These are phyloP conservation scores for Drosophila auraria DNA, from an alignment of 1,140 invertebrate genomes.

Conservation along the genomic window DNA sequence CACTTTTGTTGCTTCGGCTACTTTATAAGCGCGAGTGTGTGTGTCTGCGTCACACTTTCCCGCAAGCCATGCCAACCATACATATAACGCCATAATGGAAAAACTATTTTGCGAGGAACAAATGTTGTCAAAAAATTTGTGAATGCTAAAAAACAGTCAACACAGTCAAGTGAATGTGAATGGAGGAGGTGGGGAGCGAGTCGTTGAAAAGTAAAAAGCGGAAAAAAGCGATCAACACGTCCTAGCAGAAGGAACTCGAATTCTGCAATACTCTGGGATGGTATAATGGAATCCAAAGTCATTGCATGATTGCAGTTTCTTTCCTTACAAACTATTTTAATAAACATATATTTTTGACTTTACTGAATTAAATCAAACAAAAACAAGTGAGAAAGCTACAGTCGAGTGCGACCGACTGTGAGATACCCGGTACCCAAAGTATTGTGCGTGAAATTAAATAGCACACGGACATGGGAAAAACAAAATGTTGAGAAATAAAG, in stretches of 20 bases:
- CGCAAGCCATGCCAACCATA: slow-evolving; percentile 9
- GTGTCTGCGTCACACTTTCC: neutral
- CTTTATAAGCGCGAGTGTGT: slow-evolving; percentile 59
- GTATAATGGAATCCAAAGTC: neutral
- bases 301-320: too few relatives aligned
- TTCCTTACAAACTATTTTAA: neutral
- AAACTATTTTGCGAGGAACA: slow-evolving; percentile 75
- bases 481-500: too few relatives aligned
- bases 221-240: slow-evolving; percentile 5
- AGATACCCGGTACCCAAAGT: too few relatives aligned
- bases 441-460: too few relatives aligned
- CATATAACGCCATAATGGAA: slow-evolving; percentile 69
- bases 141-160: slow-evolving; percentile 77
- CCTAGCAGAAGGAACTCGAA: neutral
- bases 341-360: neutral
- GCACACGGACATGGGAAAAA: too few relatives aligned
- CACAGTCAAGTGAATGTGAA: slow-evolving; percentile 55
- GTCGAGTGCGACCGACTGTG: too few relatives aligned
- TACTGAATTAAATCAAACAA: neutral
- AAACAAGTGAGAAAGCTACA: too few relatives aligned
- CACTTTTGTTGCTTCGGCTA: slow-evolving; percentile 80
- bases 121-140: slow-evolving; percentile 80
- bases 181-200: slow-evolving; percentile 5
- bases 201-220: slow-evolving; percentile 20
- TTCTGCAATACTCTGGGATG: neutral